Percentiles rank a stretch among this genome's conserved stretches.
Evolutionary conservation across 2,888 invertebrate genomes (phyloP).

Genomic region (Cephus pygmeus): DNA sequence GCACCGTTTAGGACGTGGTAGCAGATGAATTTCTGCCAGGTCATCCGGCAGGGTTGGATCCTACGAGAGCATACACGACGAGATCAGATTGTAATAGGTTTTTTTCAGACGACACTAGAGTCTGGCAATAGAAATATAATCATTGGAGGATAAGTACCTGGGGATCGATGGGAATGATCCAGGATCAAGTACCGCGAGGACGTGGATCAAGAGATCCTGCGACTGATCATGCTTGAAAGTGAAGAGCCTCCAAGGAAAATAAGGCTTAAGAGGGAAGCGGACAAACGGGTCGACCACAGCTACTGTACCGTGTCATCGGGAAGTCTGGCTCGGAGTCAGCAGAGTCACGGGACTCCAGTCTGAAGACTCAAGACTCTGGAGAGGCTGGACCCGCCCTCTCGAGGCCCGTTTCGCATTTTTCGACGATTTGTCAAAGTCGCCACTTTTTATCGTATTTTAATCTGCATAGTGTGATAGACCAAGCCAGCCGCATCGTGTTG

Average conservation of each 20-base stretch:
- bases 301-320: background rate
- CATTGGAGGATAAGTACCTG: too few relatives aligned
- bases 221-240: background rate
- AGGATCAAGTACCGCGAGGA: conserved; percentile 9
- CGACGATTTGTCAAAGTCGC: conserved; percentile 62
- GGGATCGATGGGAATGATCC: too few relatives aligned
- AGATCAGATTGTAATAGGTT: background rate
- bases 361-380: background rate
- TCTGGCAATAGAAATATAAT: background rate
- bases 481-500: conserved; percentile 26
- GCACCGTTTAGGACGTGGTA: background rate
- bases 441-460: conserved; percentile 59
- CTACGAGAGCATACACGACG: background rate
- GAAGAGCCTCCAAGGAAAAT: conserved; percentile 9
- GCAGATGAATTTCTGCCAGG: background rate
- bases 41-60: background rate
- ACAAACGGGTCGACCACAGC: background rate
- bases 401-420: conserved; percentile 47
- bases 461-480: conserved; percentile 54
- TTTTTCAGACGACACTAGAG: background rate
- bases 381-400: conserved; percentile 21
- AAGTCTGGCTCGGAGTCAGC: background rate
- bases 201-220: conserved; percentile 12
- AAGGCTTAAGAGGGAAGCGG: conserved; percentile 7
- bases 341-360: background rate